Base-by-base conservation (phyloP, 2,797 vertebrate species). In the Peromyscus attwateri region DNA sequence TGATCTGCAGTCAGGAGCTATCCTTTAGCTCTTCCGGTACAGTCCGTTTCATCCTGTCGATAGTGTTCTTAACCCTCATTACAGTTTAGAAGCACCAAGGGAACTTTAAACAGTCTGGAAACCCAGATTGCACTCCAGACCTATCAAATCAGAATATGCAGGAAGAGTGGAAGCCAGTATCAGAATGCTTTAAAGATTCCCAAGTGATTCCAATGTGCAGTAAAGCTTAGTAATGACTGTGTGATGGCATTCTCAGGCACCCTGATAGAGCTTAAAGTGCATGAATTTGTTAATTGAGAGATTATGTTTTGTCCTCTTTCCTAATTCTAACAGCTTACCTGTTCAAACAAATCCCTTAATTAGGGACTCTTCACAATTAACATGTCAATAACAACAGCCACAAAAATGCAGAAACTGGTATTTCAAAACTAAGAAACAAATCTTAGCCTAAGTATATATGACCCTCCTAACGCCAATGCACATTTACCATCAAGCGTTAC, bases 341-440 rank as follows among this genome's bases (percentile, higher is more conserved):
- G 2, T 96, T 88, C 94, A 90, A 93, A 75, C 79, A 94, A 92
- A 64, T 91, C n/a, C 87, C 37, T 82, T 96, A 96, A 90, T 91
- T 76, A 94, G 68, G 37, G 19, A 40, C 40, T 91, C 5, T 80
- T 87, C 73, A 81, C 29, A 91, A 83, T 91, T 93, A 88, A 66
- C 37, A 89, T 93, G 73, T 92, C 89, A 82, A 23, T 95, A 94
- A 79, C 16, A 85, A 43, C 73, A 55, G 25, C 87, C 46, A 64
- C 57, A 89, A 88, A 66, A 94, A 46, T 52, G n/a, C 81, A 87
- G 34, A 94, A 29, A 13, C 40, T 25, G 29, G 11, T 57, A 66
- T 94, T 84, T 62, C 62, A 46, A 96, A 60, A 64, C 64, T 21
- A 46, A 89, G 92, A 23, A 76, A 62, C 57, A 88, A 62, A 88